phyloP scores from a whole-genome alignment of 2,113 vertebrate species.

The Tachysurus vachellii region DNA sequence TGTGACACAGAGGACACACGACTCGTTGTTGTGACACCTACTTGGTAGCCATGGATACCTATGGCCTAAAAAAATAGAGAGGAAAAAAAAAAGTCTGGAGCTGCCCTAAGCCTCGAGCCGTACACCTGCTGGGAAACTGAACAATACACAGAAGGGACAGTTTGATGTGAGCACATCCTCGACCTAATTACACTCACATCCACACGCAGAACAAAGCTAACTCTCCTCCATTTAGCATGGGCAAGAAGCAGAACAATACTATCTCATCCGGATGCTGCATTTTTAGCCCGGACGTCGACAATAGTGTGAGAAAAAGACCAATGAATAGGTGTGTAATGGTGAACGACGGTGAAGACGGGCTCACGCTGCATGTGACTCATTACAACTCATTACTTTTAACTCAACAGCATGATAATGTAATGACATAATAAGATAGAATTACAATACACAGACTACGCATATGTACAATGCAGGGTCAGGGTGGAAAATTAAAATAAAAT shows the following conservation, averaged over 20 bases:
- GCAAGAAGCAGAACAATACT: background rate
- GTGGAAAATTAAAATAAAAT: background rate
- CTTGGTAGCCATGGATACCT: slow-evolving; percentile 67
- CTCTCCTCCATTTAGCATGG: background rate
- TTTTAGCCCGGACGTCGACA: background rate
- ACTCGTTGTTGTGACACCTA: slow-evolving; percentile 54
- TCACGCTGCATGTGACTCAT: background rate
- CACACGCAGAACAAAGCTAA: slow-evolving; percentile 19
- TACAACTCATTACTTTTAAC: too few species aligned
- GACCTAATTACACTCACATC: slow-evolving; percentile 55
- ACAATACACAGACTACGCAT: too few species aligned
- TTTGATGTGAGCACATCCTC: background rate
- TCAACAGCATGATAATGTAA: too few species aligned
- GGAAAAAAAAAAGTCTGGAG: slow-evolving; percentile 36
- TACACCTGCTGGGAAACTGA: slow-evolving; percentile 8
- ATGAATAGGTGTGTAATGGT: background rate
- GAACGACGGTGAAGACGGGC: background rate
- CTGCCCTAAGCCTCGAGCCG: background rate
- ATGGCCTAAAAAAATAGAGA: slow-evolving; percentile 55
- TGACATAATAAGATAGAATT: too few species aligned
- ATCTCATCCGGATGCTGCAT: background rate
- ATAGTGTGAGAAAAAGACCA: background rate
- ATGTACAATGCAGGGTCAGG: too few species aligned
- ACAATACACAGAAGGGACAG: background rate
- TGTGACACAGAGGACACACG: slow-evolving; percentile 61